Conservation (phyloP, 2,113 vertebrate species). For the Sturnus vulgaris region DNA sequence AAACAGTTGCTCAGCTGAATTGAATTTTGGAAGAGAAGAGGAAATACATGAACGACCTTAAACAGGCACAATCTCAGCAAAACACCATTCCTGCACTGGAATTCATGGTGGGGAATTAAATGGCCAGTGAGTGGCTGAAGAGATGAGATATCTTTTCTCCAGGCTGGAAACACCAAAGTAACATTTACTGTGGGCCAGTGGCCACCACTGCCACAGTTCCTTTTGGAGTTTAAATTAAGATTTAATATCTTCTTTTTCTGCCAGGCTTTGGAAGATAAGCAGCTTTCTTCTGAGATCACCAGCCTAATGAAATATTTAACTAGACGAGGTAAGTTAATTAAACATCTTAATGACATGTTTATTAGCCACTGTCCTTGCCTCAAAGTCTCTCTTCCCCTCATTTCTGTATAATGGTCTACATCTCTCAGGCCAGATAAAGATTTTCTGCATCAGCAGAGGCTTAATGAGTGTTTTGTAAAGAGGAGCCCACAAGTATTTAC, state of each 20-base stretch:
- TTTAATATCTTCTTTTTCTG: neutral
- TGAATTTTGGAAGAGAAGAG: neutral
- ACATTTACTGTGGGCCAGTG: neutral
- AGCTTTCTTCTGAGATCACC: neutral
- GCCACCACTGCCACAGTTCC: fast-evolving
- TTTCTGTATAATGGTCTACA: neutral
- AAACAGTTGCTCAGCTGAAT: neutral
- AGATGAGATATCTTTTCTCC: neutral
- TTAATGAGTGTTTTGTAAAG: neutral
- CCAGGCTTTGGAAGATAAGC: neutral
- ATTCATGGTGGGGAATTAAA: neutral
- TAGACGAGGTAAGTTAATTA: neutral
- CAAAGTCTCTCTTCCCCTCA: neutral
- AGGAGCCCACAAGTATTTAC: neutral
- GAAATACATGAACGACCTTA: neutral
- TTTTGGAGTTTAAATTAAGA: neutral
- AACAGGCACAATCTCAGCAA: neutral
- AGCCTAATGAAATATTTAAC: neutral
- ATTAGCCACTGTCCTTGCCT: neutral
- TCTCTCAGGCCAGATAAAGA: neutral
- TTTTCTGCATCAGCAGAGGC: neutral
- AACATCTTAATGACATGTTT: neutral
- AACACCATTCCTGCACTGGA: neutral
- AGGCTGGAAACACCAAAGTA: neutral
- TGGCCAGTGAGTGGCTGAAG: neutral